Evolutionary conservation across 2,113 vertebrate genomes (phyloP).

Genomic region (Astur gentilis): DNA sequence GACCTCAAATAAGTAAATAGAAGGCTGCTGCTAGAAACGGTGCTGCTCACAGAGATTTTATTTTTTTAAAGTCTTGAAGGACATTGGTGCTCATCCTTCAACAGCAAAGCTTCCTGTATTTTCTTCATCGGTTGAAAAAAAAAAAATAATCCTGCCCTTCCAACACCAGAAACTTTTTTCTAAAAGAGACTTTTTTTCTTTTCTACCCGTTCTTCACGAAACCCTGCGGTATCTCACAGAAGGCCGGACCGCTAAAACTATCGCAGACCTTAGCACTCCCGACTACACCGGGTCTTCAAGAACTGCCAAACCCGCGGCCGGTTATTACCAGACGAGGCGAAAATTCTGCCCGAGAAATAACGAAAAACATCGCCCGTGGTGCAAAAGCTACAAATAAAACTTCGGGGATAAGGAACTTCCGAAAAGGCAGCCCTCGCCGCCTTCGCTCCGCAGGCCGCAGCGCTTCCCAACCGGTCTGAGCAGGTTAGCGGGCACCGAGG

Average conservation of each 20-base stretch:
- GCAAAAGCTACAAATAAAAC: neutral
- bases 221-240: neutral
- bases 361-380: neutral
- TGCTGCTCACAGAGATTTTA: accelerated
- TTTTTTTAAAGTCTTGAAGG: neutral
- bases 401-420: neutral
- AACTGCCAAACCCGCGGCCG: neutral
- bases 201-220: neutral
- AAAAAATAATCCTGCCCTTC: neutral
- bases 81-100: neutral
- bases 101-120: neutral
- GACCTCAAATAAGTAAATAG: accelerated
- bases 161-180: neutral
- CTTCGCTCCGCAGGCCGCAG: neutral
- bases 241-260: neutral
- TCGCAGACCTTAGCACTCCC: neutral
- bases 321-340: neutral
- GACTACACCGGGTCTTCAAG: accelerated
- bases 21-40: neutral
- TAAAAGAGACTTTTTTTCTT: accelerated
- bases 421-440: neutral
- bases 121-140: neutral
- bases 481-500: neutral
- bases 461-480: neutral
- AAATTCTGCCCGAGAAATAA: neutral